Evolutionary conservation across 2,113 vertebrate genomes (phyloP).

Genomic region (Sardina pilchardus): DNA sequence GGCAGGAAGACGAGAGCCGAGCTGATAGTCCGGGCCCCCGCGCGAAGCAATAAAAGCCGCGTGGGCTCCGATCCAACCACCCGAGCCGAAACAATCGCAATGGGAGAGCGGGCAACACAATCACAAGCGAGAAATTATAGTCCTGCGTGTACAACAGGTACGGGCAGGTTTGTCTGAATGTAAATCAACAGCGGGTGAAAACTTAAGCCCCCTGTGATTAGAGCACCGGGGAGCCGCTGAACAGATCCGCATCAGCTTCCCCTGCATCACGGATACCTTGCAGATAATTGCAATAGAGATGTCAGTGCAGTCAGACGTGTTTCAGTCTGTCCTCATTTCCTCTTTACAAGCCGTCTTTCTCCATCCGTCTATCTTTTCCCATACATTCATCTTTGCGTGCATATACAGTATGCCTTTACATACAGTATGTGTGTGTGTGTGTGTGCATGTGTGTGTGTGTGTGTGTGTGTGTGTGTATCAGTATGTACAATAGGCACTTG

Average conservation of each 20-base stretch:
- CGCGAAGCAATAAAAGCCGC: conserved; percentile 71
- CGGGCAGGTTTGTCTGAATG: conserved; percentile 64
- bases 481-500: background rate
- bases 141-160: conserved; percentile 67
- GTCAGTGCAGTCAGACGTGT: background rate
- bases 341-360: background rate
- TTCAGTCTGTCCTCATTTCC: background rate
- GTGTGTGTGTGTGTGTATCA: background rate
- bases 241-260: conserved; percentile 27
- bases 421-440: background rate
- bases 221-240: conserved; percentile 23
- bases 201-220: conserved; percentile 51
- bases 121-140: conserved; percentile 68
- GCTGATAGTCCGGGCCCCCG: conserved; percentile 70
- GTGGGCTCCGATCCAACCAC: conserved; percentile 69
- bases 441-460: background rate
- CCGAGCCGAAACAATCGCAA: conserved; percentile 72
- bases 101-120: conserved; percentile 69
- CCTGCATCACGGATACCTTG: conserved; percentile 30
- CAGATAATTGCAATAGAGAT: background rate
- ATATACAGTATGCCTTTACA: background rate
- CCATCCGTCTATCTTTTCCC: background rate
- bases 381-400: background rate
- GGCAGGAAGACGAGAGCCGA: conserved; percentile 74
- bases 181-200: conserved; percentile 42